A percentile compares a stretch with the other conserved stretches of the same genome.
phyloP scores from a whole-genome alignment of 2,797 vertebrate genomes.

The Schizopygopsis malacanthus region DNA sequence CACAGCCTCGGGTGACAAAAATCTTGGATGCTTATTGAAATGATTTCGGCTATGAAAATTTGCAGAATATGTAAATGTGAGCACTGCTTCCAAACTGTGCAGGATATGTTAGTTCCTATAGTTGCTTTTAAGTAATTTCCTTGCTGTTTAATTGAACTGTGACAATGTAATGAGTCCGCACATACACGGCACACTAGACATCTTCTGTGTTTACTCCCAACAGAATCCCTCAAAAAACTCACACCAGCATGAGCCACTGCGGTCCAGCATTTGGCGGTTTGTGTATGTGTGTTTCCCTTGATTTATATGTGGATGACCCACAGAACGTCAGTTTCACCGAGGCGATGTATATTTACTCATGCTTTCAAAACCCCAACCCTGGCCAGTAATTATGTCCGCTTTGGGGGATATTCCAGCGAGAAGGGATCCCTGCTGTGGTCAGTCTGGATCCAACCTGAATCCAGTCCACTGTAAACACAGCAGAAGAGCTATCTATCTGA shows the following conservation, averaged over 20 bases:
- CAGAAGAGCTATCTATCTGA: conserved; percentile 6
- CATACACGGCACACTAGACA: background rate
- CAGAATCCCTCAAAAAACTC: background rate
- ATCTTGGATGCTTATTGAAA: background rate
- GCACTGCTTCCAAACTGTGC: background rate
- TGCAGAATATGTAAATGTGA: background rate
- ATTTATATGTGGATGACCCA: conserved; percentile 56
- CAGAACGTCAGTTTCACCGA: conserved; percentile 32
- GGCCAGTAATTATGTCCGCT: conserved; percentile 55
- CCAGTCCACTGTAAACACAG: conserved; percentile 30
- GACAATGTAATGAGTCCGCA: background rate
- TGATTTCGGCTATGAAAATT: background rate
- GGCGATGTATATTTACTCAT: conserved; percentile 47
- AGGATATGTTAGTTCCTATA: background rate
- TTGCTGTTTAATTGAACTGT: background rate
- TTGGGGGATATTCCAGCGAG: conserved; percentile 50
- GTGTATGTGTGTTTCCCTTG: conserved; percentile 46
- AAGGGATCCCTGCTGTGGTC: conserved; percentile 25
- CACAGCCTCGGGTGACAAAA: background rate
- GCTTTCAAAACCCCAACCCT: conserved; percentile 48
- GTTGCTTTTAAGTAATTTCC: background rate
- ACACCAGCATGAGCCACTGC: too few species aligned
- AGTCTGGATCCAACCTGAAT: conserved; percentile 19
- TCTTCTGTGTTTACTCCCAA: background rate
- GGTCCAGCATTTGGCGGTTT: background rate